Base-by-base conservation (phyloP, 2,797 vertebrate genomes). In the Hephaestus fuliginosus region DNA sequence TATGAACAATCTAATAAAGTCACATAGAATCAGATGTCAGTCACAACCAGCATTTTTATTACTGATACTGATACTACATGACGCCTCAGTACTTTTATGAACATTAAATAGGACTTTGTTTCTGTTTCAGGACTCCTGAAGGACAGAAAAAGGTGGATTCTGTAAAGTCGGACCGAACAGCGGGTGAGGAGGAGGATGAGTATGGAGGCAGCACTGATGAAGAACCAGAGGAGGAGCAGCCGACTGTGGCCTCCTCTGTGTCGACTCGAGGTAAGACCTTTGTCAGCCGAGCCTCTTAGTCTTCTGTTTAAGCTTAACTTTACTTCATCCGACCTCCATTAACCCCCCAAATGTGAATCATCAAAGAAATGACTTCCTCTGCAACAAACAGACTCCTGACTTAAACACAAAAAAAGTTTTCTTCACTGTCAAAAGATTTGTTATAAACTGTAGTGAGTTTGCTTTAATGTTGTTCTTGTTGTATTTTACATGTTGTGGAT, bases 181-280 rank as follows among this genome's bases (percentile, higher is more conserved):
- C 39, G 1, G 53, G 13, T 15, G 49, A 82, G 67, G 75, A 71
- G 1, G 75, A 93, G 36, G 88, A 92, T 5, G 58, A 95, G 30
- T 97, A 97, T 78, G 95, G 93, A 73, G 96, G 92, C 39, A 97
- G 95, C 70, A 98, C 97, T n/a, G 97, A 98, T 74, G 96, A 98
- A 10, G 96, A 96, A 30, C 69, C 53, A 13, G 85, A 88, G 43
- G 96, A 96, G 20, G 93, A 60, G 5, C 64, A 56, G 64, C 15
- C 57, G 18, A 71, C 89, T 56, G 7, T 82, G 22, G 76, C 74
- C 1, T 57, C 83, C 0, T 2, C 63, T 22, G 15, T 14, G 7
- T 49, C 67, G 2, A 14, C 60, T 1, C 30, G 2, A 10, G 89
- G 88, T 93, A 46, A 75, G 77, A 46, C 6, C 33, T 44, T 28